Conservation (phyloP, 2,113 vertebrate genomes). For the Anoura caudifer region DNA sequence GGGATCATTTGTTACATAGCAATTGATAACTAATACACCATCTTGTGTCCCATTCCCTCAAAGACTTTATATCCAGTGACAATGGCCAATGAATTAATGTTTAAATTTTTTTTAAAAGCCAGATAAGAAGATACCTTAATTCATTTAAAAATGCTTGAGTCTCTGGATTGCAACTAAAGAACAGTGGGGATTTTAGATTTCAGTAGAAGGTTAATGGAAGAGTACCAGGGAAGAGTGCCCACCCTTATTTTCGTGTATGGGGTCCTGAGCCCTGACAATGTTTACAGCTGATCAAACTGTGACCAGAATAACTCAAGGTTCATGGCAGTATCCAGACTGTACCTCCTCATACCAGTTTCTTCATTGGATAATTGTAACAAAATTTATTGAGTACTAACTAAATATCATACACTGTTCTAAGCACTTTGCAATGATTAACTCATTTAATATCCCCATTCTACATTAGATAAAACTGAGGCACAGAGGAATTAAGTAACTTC, state of each 20-base stretch:
- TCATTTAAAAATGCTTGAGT: slow-evolving; percentile 38
- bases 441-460: neutral
- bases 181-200: neutral
- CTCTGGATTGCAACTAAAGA: slow-evolving; percentile 1
- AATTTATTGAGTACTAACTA: slow-evolving; percentile 17
- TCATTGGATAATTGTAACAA: slow-evolving; percentile 18
- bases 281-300: neutral
- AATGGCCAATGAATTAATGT: slow-evolving; percentile 2
- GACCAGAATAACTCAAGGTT: slow-evolving; percentile 1
- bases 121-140: neutral
- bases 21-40: neutral
- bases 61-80: slow-evolving; percentile 25
- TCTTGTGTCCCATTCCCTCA: neutral
- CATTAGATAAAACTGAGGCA: slow-evolving; percentile 7
- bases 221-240: neutral
- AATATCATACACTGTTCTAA: neutral
- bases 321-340: neutral
- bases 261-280: neutral
- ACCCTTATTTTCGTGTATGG: neutral
- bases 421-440: slow-evolving; percentile 19
- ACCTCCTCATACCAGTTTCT: neutral
- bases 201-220: neutral
- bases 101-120: neutral
- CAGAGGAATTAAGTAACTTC: neutral
- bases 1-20: neutral